A percentile compares a stretch with the other conserved stretches of the same genome.
These are phyloP conservation scores for Lepisosteus oculatus DNA, from an alignment of 2,113 vertebrate genomes.

Conservation along the genomic window DNA sequence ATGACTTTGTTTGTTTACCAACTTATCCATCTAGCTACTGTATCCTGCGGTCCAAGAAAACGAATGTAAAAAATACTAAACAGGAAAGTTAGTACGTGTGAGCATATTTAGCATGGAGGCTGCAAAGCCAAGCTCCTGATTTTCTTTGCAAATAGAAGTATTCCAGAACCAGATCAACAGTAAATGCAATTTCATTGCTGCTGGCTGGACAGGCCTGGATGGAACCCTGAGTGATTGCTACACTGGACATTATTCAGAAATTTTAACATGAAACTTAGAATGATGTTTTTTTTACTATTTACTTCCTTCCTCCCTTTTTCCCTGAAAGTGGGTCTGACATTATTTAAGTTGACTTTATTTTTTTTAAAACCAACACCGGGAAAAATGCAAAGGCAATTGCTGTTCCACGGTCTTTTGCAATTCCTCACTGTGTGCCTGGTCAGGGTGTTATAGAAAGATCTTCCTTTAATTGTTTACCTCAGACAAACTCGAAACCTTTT, in stretches of 20 bases:
- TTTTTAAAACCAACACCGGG: constrained; percentile 42
- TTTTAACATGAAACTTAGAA: constrained; percentile 51
- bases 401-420: background rate
- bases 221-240: constrained; percentile 28
- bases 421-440: too few species aligned
- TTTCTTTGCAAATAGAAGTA: constrained; percentile 34
- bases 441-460: background rate
- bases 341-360: constrained; percentile 49
- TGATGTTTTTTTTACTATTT: constrained; percentile 38
- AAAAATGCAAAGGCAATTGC: constrained; percentile 9
- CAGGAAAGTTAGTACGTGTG: background rate
- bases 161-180: constrained; percentile 53
- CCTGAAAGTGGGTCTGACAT: constrained; percentile 33
- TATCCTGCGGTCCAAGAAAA: background rate
- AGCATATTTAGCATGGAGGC: background rate
- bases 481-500: background rate
- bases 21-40: background rate
- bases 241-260: constrained; percentile 54
- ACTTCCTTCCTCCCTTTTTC: constrained; percentile 33
- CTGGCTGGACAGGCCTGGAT: constrained; percentile 38
- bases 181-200: constrained; percentile 46
- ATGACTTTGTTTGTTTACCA: too few species aligned
- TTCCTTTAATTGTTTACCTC: background rate
- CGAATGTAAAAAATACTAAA: background rate
- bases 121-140: background rate